phyloP scores from a whole-genome alignment of 1,140 invertebrate species.

The Cydia amplana region DNA sequence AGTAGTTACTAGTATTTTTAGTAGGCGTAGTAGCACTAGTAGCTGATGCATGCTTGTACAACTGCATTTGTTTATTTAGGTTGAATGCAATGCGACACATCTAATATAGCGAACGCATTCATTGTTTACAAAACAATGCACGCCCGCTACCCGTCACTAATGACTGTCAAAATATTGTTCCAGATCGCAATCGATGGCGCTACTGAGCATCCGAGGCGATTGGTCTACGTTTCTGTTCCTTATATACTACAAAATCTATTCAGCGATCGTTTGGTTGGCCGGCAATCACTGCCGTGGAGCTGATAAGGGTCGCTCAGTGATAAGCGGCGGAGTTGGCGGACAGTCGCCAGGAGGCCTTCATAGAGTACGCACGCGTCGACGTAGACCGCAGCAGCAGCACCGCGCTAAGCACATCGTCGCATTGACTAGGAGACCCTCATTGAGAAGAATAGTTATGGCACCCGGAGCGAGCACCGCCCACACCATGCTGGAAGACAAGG shows the following conservation, averaged over 20 bases:
- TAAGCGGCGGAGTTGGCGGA: slow-evolving; percentile 60
- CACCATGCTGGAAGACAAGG: slow-evolving; percentile 77
- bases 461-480: slow-evolving; percentile 72
- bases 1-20: too few relatives aligned
- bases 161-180: slow-evolving; percentile 47
- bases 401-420: slow-evolving; percentile 65
- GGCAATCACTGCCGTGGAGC: slow-evolving; percentile 71
- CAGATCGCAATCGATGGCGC: slow-evolving; percentile 75
- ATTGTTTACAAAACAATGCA: slow-evolving; percentile 28
- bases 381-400: slow-evolving; percentile 54
- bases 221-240: slow-evolving; percentile 73
- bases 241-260: slow-evolving; percentile 73
- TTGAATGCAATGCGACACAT: neutral
- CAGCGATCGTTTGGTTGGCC: slow-evolving; percentile 69
- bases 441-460: slow-evolving; percentile 73
- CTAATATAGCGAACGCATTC: neutral
- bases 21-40: too few relatives aligned
- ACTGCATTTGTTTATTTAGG: neutral
- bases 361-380: slow-evolving; percentile 73
- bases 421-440: slow-evolving; percentile 68
- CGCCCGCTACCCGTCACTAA: slow-evolving; percentile 11
- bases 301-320: slow-evolving; percentile 73
- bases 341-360: slow-evolving; percentile 70
- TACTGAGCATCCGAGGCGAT: slow-evolving; percentile 67
- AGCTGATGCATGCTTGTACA: slow-evolving; percentile 1